Conservation (phyloP, 2,888 invertebrate genomes). For the Aphidoletes aphidimyza region DNA sequence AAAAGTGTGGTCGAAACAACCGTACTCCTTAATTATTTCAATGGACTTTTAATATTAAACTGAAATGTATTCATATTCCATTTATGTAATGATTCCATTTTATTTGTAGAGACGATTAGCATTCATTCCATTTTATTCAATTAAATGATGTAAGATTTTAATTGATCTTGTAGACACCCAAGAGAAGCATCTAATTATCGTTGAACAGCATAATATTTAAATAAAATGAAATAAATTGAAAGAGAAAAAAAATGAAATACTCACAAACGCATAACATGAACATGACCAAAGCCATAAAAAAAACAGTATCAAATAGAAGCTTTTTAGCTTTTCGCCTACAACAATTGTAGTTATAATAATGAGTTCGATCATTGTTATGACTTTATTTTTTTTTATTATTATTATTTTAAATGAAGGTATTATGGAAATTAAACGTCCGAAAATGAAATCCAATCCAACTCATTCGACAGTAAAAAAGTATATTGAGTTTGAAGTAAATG, state of each 20-base stretch:
- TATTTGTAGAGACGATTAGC: neutral
- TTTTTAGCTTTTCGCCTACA: neutral
- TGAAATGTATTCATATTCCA: too few species aligned
- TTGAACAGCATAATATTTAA: too few species aligned
- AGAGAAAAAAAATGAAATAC: neutral
- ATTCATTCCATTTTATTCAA: constrained; percentile 15
- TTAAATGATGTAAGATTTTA: neutral
- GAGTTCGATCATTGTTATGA: neutral
- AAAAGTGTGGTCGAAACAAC: too few species aligned
- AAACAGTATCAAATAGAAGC: constrained; percentile 1
- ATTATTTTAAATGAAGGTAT: too few species aligned
- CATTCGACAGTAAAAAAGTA: neutral
- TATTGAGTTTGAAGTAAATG: neutral
- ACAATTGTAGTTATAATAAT: neutral
- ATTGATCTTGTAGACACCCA: neutral
- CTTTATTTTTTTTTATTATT: too few species aligned
- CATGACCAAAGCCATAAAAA: constrained; percentile 24
- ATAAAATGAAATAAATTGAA: neutral
- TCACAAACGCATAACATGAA: neutral
- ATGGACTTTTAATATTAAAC: too few species aligned
- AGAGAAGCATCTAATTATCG: too few species aligned
- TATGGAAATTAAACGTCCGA: too few species aligned
- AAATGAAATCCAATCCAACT: neutral
- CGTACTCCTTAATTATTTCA: too few species aligned
- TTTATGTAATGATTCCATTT: neutral